Percentiles rank a stretch among this genome's conserved stretches.
These are phyloP conservation scores for Parochlus steinenii DNA, from an alignment of 2,888 invertebrate species.

Conservation along the genomic window DNA sequence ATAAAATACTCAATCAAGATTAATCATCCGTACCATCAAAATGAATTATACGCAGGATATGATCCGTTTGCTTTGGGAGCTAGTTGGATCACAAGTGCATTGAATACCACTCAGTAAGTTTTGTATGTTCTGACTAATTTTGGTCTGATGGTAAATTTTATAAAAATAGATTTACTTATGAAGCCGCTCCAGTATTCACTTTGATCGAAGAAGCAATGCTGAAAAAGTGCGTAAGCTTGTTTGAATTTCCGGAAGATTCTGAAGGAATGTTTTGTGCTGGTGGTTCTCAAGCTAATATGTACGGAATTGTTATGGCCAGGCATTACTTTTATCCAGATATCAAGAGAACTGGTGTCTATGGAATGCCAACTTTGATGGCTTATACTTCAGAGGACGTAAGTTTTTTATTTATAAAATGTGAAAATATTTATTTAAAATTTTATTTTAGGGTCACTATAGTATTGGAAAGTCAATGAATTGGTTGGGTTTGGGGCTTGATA, in stretches of 20 bases:
- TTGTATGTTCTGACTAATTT: slow-evolving; percentile 3
- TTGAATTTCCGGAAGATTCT: slow-evolving; percentile 31
- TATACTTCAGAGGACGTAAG: slow-evolving; percentile 39
- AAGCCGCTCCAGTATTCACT: slow-evolving; percentile 40
- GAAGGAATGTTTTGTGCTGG: slow-evolving; percentile 41
- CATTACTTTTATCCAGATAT: slow-evolving; percentile 32
- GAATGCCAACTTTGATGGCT: slow-evolving; percentile 31
- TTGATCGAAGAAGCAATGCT: slow-evolving; percentile 33
- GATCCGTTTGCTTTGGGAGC: slow-evolving; percentile 39
- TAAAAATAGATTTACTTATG: slow-evolving; percentile 30
- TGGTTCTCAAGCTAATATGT: slow-evolving; percentile 42
- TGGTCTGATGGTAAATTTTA: background rate
- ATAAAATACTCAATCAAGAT: slow-evolving; percentile 40
- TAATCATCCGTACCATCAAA: slow-evolving; percentile 38
- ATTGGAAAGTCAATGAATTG: slow-evolving; percentile 40
- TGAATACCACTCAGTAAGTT: slow-evolving; percentile 43
- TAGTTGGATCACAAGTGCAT: slow-evolving; percentile 37
- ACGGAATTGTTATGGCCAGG: slow-evolving; percentile 39
- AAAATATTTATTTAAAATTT: slow-evolving; percentile 1
- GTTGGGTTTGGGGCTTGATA: slow-evolving; percentile 43
- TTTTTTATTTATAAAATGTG: slow-evolving; percentile 6
- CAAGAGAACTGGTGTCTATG: slow-evolving; percentile 32
- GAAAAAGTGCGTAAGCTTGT: slow-evolving; percentile 28
- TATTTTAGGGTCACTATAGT: slow-evolving; percentile 39
- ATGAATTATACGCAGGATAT: slow-evolving; percentile 39